Conservation (phyloP, 2,888 invertebrate genomes). For the Apomyelois bistriatella region DNA sequence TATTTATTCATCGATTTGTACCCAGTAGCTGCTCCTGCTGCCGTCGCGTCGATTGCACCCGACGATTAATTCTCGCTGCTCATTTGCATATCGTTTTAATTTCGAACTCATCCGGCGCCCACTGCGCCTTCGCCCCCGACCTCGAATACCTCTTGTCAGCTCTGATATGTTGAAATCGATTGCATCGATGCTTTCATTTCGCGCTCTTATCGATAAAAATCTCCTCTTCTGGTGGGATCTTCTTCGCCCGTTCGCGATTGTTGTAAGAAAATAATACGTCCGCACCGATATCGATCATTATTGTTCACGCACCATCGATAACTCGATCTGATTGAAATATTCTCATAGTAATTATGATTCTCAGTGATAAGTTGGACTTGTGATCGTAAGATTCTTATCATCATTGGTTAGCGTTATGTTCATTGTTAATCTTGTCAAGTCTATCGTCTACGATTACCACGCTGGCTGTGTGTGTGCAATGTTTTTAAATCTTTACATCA, state of each 20-base stretch:
- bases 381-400: conserved; percentile 49
- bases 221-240: conserved; percentile 53
- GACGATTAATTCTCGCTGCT: conserved; percentile 64
- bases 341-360: conserved; percentile 73
- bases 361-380: conserved; percentile 53
- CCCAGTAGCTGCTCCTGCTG: conserved; percentile 62
- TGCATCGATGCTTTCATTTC: conserved; percentile 59
- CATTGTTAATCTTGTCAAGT: conserved; percentile 51
- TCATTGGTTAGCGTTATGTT: conserved; percentile 39
- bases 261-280: conserved; percentile 64
- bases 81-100: conserved; percentile 77
- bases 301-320: conserved; percentile 67
- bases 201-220: conserved; percentile 56
- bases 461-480: conserved; percentile 28
- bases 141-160: conserved; percentile 65
- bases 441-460: conserved; percentile 42
- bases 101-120: conserved; percentile 73
- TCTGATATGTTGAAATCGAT: conserved; percentile 70
- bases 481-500: conserved; percentile 49
- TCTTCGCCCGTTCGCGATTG: conserved; percentile 45
- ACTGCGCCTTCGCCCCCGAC: conserved; percentile 63
- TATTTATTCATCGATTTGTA: conserved; percentile 75
- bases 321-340: conserved; percentile 70
- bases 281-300: conserved; percentile 56
- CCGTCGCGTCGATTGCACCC: conserved; percentile 64